Evolutionary conservation across 2,888 invertebrate species (phyloP).

Genomic region (Rambutsinella grinnellia): DNA sequence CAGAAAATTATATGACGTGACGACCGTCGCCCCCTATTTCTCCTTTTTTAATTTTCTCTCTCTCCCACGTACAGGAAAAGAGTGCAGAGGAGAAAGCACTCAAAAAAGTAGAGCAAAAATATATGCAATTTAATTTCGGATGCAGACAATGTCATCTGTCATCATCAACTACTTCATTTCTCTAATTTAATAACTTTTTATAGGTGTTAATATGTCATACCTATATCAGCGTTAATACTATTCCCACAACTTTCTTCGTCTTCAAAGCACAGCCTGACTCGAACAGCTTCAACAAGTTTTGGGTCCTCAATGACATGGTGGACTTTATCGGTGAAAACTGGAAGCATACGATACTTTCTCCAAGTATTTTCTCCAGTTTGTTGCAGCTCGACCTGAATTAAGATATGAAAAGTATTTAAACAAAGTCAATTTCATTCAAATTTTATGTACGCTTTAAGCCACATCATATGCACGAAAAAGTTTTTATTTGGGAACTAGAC

Average conservation of each 20-base stretch:
- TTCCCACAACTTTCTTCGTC: slow-evolving; percentile 88
- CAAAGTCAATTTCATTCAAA: neutral
- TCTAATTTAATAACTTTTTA: slow-evolving; percentile 6
- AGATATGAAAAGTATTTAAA: neutral
- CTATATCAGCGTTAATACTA: slow-evolving; percentile 79
- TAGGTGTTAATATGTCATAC: slow-evolving; percentile 43
- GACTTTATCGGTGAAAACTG: slow-evolving; percentile 72
- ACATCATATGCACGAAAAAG: neutral
- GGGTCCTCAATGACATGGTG: slow-evolving; percentile 71
- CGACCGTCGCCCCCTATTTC: neutral
- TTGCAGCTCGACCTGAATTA: slow-evolving; percentile 61
- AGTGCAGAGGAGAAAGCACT: neutral
- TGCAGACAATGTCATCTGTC: neutral
- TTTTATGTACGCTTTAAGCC: neutral
- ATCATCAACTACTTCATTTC: neutral
- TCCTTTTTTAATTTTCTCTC: neutral
- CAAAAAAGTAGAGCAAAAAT: neutral
- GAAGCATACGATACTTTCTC: slow-evolving; percentile 72
- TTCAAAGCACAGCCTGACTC: slow-evolving; percentile 85
- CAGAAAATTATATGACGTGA: neutral
- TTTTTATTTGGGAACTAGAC: too few relatives aligned
- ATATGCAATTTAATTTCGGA: neutral
- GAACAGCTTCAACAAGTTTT: slow-evolving; percentile 72
- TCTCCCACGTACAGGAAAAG: neutral
- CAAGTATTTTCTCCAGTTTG: slow-evolving; percentile 77